Conservation (phyloP, 1,140 invertebrate species). For the Dendroctonus ponderosae region DNA sequence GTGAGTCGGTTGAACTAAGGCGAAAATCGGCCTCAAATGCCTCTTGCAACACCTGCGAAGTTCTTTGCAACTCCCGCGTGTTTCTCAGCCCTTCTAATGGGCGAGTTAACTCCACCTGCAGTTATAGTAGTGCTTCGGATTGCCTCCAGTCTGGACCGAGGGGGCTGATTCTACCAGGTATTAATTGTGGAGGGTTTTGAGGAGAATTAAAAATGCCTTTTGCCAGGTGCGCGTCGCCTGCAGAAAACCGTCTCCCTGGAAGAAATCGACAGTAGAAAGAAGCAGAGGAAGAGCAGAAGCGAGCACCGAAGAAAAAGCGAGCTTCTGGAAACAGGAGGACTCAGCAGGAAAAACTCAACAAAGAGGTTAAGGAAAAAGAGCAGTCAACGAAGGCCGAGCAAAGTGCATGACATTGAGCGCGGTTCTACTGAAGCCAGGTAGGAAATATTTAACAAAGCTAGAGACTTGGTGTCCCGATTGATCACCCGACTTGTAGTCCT, state of each 20-base stretch:
- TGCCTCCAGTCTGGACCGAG: neutral
- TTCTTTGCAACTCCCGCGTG: neutral
- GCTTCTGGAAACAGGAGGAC: no score
- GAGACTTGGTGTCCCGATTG: no score
- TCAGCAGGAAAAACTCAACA: no score
- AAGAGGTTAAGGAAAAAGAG: no score
- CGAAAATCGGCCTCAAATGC: neutral
- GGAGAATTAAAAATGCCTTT: conserved; percentile 3
- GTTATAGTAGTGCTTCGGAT: conserved; percentile 11
- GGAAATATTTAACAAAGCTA: no score
- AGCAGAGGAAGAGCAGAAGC: conserved; percentile 1
- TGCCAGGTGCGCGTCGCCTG: neutral
- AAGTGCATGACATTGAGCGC: no score
- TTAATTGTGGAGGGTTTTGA: neutral
- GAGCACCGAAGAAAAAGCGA: conserved; percentile 3
- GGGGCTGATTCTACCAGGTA: neutral
- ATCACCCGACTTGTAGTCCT: no score
- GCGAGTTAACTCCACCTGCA: conserved; percentile 4
- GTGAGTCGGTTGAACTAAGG: neutral
- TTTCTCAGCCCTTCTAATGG: conserved; percentile 2
- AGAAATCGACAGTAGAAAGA: conserved; percentile 13
- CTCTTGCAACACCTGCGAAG: neutral
- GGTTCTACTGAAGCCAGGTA: no score
- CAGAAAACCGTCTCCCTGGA: conserved; percentile 23
- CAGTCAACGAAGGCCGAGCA: no score